phyloP scores from a whole-genome alignment of 2,797 vertebrate genomes.

The Pantherophis alleghaniensis region DNA sequence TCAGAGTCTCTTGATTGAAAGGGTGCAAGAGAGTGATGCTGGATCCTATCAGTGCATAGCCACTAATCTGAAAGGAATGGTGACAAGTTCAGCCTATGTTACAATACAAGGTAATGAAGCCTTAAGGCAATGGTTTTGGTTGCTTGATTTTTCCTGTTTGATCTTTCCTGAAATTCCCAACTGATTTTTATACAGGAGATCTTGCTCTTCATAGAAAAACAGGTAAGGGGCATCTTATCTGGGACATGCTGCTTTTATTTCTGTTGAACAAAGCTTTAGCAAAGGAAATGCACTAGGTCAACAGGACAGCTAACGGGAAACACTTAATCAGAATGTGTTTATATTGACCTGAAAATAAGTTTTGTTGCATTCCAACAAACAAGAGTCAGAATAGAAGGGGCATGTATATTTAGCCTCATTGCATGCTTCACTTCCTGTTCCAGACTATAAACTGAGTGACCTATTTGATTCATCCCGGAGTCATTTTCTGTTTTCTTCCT shows the following conservation, averaged over 20 bases:
- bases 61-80: constrained; percentile 86
- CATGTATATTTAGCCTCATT: constrained; percentile 40
- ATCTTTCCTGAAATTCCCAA: constrained; percentile 6
- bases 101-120: constrained; percentile 81
- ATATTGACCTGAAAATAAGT: constrained; percentile 58
- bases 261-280: constrained; percentile 40
- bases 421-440: constrained; percentile 43
- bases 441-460: constrained; percentile 34
- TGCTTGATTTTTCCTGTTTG: constrained; percentile 37
- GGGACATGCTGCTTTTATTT: constrained; percentile 20
- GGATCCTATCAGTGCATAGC: constrained; percentile 89
- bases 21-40: constrained; percentile 88
- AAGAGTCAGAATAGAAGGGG: constrained; percentile 55
- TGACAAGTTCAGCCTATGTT: constrained; percentile 84
- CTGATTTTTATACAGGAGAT: constrained; percentile 8
- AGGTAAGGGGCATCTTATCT: constrained; percentile 22
- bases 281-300: constrained; percentile 55
- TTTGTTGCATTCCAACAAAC: constrained; percentile 53
- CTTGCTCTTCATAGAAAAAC: constrained; percentile 14
- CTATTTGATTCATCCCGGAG: constrained; percentile 15
- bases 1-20: constrained; percentile 86
- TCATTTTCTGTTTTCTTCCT: neutral
- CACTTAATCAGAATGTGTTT: constrained; percentile 54
- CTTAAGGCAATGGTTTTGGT: neutral
- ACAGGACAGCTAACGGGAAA: constrained; percentile 63